Percentiles rank a stretch among this genome's conserved stretches.
These are phyloP conservation scores for Bhutanitis thaidina DNA, from an alignment of 2,888 invertebrate species.

Conservation along the genomic window DNA sequence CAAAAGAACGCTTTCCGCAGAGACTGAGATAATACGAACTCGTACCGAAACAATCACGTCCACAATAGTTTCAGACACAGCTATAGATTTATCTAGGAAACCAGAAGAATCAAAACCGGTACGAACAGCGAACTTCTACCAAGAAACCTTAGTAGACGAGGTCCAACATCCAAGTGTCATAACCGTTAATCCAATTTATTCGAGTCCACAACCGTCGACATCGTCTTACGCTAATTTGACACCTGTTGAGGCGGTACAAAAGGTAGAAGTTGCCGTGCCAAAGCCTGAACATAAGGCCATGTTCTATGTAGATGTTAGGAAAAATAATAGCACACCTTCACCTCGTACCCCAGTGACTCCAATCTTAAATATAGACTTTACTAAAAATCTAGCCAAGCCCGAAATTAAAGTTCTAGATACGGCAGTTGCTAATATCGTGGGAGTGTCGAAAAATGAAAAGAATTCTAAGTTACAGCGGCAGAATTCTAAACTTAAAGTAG, in stretches of 20 bases:
- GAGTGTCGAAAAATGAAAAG: constrained; percentile 38
- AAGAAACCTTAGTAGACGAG: constrained; percentile 60
- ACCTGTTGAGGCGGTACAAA: constrained; percentile 39
- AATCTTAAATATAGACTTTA: constrained; percentile 66
- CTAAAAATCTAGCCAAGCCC: constrained; percentile 56
- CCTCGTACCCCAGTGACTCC: constrained; percentile 49
- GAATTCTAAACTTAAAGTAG: constrained; percentile 51
- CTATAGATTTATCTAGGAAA: constrained; percentile 53
- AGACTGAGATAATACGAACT: constrained; percentile 38
- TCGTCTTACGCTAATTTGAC: constrained; percentile 46
- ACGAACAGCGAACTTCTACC: constrained; percentile 65
- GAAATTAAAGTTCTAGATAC: constrained; percentile 65
- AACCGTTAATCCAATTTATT: constrained; percentile 58
- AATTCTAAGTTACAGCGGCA: constrained; percentile 41
- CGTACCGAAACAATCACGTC: constrained; percentile 45
- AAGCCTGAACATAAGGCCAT: constrained; percentile 33
- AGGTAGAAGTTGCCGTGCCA: constrained; percentile 44
- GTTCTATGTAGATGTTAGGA: constrained; percentile 33
- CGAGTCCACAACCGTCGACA: constrained; percentile 66
- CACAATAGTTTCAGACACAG: constrained; percentile 38
- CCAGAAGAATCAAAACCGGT: constrained; percentile 37
- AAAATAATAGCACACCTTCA: constrained; percentile 29
- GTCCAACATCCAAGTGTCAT: constrained; percentile 59
- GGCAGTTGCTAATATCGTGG: constrained; percentile 39
- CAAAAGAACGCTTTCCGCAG: constrained; percentile 39